phyloP scores from a whole-genome alignment of 2,113 vertebrate species.

The Sitta europaea region DNA sequence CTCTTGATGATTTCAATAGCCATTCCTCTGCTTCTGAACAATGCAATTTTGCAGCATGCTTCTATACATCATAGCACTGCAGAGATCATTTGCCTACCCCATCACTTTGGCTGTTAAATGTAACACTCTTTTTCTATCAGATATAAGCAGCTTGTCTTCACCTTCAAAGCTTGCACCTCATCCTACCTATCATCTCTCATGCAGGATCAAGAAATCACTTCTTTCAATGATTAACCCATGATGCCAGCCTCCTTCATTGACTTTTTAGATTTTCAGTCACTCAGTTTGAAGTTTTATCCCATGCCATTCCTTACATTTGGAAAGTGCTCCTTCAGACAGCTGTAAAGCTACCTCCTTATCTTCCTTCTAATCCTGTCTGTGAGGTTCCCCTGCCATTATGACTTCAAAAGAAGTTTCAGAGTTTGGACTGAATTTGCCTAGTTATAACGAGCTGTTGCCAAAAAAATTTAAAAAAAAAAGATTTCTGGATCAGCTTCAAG shows the following conservation, averaged over 20 bases:
- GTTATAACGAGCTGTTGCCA: neutral
- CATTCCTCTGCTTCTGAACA: neutral
- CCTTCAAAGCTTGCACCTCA: constrained; percentile 43
- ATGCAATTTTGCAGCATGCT: neutral
- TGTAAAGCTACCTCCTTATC: constrained; percentile 3
- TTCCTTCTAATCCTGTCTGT: constrained; percentile 1
- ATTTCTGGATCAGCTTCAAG: neutral
- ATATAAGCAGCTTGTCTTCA: constrained; percentile 48
- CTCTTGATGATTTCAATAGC: neutral
- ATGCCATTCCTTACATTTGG: neutral
- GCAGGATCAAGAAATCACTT: constrained; percentile 23
- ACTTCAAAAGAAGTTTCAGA: constrained; percentile 29
- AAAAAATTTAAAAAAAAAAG: neutral
- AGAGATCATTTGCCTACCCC: neutral
- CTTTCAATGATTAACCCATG: neutral
- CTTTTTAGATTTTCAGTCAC: neutral
- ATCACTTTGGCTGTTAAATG: neutral
- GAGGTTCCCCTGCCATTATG: neutral
- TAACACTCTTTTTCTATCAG: constrained; percentile 12
- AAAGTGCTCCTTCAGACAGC: neutral
- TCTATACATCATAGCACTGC: neutral
- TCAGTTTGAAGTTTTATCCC: constrained; percentile 22
- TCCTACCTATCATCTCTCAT: neutral
- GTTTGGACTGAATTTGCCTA: neutral
- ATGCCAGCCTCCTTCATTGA: neutral